phyloP scores from a whole-genome alignment of 2,797 vertebrate species.

The Enoplosus armatus region DNA sequence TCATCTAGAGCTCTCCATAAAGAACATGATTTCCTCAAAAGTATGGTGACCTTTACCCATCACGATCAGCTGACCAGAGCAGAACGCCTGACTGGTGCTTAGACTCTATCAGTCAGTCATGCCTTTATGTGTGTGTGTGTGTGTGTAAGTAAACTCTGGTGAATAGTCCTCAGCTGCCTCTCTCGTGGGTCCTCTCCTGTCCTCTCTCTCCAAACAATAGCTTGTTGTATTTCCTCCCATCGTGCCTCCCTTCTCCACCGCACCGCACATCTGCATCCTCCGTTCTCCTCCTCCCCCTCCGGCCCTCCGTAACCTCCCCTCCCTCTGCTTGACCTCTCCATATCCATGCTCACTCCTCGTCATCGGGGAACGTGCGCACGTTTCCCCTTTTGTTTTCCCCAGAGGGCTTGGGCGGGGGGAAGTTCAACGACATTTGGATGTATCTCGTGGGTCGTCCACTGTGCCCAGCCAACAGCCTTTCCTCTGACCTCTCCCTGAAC shows the following conservation, averaged over 20 bases:
- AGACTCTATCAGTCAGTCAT: constrained; percentile 18
- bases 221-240: constrained; percentile 83
- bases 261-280: constrained; percentile 84
- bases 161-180: constrained; percentile 76
- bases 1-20: background rate
- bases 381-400: constrained; percentile 63
- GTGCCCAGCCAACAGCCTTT: constrained; percentile 68
- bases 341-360: constrained; percentile 57
- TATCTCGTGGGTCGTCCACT: constrained; percentile 59
- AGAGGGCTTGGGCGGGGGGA: constrained; percentile 49
- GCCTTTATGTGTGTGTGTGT: constrained; percentile 21
- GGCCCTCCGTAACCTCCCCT: constrained; percentile 59
- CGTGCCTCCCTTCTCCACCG: constrained; percentile 71
- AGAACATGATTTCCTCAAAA: constrained; percentile 27
- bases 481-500: constrained; percentile 82
- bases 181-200: constrained; percentile 73
- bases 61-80: constrained; percentile 47
- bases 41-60: constrained; percentile 33
- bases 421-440: constrained; percentile 67
- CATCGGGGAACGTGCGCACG: constrained; percentile 52
- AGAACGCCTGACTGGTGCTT: constrained; percentile 41
- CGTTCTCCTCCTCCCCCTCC: constrained; percentile 55
- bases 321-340: constrained; percentile 62
- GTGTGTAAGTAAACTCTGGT: constrained; percentile 51
- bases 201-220: constrained; percentile 82